Conservation (phyloP, 2,797 vertebrate genomes). For the Harpagifer antarcticus region DNA sequence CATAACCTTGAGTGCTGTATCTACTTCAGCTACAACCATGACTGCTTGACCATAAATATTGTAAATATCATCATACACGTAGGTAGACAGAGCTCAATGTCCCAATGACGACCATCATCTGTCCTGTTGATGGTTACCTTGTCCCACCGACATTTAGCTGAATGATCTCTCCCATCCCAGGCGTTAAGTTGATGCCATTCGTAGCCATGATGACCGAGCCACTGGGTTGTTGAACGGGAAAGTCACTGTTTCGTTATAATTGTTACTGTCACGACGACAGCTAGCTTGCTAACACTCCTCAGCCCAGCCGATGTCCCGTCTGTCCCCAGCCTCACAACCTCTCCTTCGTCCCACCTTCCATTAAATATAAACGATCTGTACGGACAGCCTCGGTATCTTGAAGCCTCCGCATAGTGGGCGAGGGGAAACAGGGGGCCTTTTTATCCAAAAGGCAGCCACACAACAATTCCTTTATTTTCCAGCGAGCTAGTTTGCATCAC, state of each 20-base stretch:
- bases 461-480: conserved; percentile 42
- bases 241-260: conserved; percentile 19
- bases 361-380: conserved; percentile 47
- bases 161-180: conserved; percentile 94
- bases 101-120: conserved; percentile 18
- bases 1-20: conserved; percentile 1
- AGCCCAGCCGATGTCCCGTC: conserved; percentile 61
- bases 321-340: conserved; percentile 60
- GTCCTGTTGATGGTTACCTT: conserved; percentile 81
- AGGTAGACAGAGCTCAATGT: conserved; percentile 14
- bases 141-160: conserved; percentile 97
- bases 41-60: conserved; percentile 17
- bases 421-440: conserved; percentile 27
- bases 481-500: conserved; percentile 50
- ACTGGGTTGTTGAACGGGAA: neutral
- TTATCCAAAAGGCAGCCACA: conserved; percentile 21
- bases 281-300: conserved; percentile 66
- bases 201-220: conserved; percentile 87
- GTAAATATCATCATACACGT: conserved; percentile 18
- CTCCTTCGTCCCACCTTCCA: conserved; percentile 61
- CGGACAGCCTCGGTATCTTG: conserved; percentile 13
- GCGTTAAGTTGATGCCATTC: conserved; percentile 82
- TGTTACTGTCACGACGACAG: conserved; percentile 37
- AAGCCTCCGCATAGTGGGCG: conserved; percentile 49
- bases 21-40: conserved; percentile 28